Conservation (phyloP, 2,113 vertebrate species). For the Oplegnathus fasciatus region DNA sequence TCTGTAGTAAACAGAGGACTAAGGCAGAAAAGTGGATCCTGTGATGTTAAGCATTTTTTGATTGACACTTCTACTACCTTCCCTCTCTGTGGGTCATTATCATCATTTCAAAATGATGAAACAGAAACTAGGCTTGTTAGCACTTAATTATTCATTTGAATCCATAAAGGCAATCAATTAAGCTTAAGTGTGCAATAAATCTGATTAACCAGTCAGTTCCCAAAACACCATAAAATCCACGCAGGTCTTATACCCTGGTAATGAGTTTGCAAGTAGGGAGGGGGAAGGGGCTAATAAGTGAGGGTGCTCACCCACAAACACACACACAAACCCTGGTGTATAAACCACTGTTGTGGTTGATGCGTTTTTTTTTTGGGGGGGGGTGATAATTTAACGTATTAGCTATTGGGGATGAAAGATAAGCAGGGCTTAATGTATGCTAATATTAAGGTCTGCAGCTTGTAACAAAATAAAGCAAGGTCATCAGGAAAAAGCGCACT, state of each 20-base stretch:
- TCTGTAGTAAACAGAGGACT: constrained; percentile 2
- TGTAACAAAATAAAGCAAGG: constrained; percentile 80
- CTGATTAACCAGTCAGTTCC: constrained; percentile 86
- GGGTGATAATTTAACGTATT: constrained; percentile 77
- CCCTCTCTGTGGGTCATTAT: constrained; percentile 69
- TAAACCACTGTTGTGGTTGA: constrained; percentile 39
- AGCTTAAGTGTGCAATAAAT: constrained; percentile 86
- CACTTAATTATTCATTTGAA: constrained; percentile 86
- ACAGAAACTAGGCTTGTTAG: constrained; percentile 81
- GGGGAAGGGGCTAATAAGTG: constrained; percentile 70
- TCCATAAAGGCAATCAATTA: constrained; percentile 86
- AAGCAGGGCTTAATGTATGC: constrained; percentile 80
- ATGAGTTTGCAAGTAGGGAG: constrained; percentile 78
- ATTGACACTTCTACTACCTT: constrained; percentile 65
- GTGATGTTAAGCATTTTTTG: constrained; percentile 55
- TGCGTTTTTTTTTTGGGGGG: neutral
- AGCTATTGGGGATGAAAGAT: constrained; percentile 77
- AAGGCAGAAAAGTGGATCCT: constrained; percentile 21
- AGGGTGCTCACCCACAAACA: constrained; percentile 68
- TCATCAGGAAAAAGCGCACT: constrained; percentile 67
- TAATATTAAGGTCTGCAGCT: constrained; percentile 77
- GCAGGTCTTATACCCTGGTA: constrained; percentile 81
- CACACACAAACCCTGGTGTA: constrained; percentile 22
- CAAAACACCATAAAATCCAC: constrained; percentile 85
- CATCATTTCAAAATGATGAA: constrained; percentile 77